Evolutionary conservation across 1,140 invertebrate species (phyloP).

Genomic region (Zaprionus capensis): DNA sequence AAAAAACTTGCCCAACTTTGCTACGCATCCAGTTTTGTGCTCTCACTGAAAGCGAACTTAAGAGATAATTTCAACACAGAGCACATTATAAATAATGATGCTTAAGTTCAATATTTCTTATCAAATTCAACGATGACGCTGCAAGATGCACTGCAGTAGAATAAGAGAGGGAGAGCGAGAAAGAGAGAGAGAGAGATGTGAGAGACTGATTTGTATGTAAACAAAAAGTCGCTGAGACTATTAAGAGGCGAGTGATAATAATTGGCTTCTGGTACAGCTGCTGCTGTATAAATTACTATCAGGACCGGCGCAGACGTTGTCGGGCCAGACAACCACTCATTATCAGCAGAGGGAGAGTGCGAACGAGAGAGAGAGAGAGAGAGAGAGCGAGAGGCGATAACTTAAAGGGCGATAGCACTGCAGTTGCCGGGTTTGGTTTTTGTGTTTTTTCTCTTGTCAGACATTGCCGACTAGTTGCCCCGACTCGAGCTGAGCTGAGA

Average conservation of each 20-base stretch:
- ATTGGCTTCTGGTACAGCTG: conserved; percentile 58
- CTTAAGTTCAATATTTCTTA: not conserved
- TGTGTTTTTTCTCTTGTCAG: conserved; percentile 51
- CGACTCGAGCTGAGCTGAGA: conserved; percentile 20
- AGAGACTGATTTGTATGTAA: conserved; percentile 32
- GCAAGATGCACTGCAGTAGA: conserved; percentile 3
- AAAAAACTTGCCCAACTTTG: conserved; percentile 46
- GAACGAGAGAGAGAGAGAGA: not conserved
- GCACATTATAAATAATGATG: not conserved
- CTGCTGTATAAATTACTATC: conserved; percentile 79
- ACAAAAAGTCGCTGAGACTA: conserved; percentile 45
- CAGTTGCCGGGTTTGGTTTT: conserved; percentile 47
- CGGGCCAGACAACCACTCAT: conserved; percentile 27
- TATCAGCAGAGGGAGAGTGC: conserved; percentile 41
- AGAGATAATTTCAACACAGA: not conserved
- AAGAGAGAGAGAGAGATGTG: conserved; percentile 2
- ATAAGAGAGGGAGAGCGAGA: conserved; percentile 11
- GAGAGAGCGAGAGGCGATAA: conserved; percentile 40
- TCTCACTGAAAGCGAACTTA: not conserved
- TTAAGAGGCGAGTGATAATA: conserved; percentile 55
- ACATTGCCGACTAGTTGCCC: conserved; percentile 54
- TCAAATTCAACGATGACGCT: conserved; percentile 22
- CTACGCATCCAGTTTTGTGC: conserved; percentile 35
- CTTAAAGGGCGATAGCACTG: conserved; percentile 59
- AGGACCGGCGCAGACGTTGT: conserved; percentile 45